Evolutionary conservation across 2,888 invertebrate species (phyloP).

Genomic region (Scaptomyza parva): DNA sequence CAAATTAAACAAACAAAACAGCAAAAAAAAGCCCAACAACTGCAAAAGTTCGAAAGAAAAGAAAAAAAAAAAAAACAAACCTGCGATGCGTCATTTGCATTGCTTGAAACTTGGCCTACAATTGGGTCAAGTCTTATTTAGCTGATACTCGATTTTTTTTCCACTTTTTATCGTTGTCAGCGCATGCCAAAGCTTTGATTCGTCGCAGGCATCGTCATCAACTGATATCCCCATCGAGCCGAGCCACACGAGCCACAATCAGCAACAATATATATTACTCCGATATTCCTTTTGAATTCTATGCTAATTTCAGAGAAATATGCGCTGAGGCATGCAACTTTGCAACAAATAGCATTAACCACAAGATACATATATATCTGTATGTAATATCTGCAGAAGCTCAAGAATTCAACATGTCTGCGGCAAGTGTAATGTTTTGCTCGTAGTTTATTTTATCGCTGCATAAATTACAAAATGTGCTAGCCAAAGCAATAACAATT

Average conservation of each 20-base stretch:
- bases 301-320: conserved; percentile 55
- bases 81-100: conserved; percentile 63
- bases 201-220: conserved; percentile 40
- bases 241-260: conserved; percentile 41
- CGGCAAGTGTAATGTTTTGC: conserved; percentile 30
- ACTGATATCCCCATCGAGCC: conserved; percentile 37
- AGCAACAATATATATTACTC: conserved; percentile 3
- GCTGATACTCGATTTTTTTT: conserved; percentile 42
- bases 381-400: conserved; percentile 15
- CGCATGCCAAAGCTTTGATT: conserved; percentile 70
- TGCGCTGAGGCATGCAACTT: conserved; percentile 58
- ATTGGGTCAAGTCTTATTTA: conserved; percentile 67
- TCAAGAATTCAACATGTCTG: conserved; percentile 39
- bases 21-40: conserved; percentile 4
- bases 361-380: conserved; percentile 42
- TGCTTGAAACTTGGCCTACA: conserved; percentile 43
- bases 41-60: neutral
- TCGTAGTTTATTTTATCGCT: conserved; percentile 19
- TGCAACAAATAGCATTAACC: conserved; percentile 53
- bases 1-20: conserved; percentile 16
- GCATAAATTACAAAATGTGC: conserved; percentile 48
- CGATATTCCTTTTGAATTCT: conserved; percentile 18
- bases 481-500: conserved; percentile 27
- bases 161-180: conserved; percentile 55
- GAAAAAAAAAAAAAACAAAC: conserved; percentile 14